Percentiles rank a stretch among this genome's conserved stretches.
These are phyloP conservation scores for Dichetophora obliterata DNA, from an alignment of 2,888 invertebrate species.

Conservation along the genomic window DNA sequence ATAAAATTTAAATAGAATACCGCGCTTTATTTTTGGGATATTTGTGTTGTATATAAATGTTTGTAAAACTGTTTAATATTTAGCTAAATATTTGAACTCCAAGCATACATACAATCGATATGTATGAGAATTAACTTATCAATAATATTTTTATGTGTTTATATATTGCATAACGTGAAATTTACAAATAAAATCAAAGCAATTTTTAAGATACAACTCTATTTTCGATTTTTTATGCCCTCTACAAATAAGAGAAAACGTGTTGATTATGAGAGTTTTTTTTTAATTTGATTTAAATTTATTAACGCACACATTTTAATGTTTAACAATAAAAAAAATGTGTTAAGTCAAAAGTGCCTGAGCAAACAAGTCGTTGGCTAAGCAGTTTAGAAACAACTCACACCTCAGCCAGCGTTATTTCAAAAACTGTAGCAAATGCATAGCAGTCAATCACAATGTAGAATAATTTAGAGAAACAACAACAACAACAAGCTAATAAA, in stretches of 20 bases:
- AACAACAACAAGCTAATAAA: not conserved
- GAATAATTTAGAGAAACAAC: not conserved
- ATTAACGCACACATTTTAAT: not conserved
- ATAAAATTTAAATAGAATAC: not conserved
- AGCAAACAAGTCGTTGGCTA: not conserved
- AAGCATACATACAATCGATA: not conserved
- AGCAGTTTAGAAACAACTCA: no score
- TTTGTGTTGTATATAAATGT: not conserved
- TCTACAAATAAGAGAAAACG: no score
- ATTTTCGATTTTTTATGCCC: no score
- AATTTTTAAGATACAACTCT: no score
- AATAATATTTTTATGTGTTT: no score
- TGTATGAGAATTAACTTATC: not conserved
- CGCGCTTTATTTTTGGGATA: no score
- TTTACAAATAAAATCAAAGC: no score
- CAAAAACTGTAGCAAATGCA: not conserved
- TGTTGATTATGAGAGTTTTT: no score
- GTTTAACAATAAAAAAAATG: not conserved
- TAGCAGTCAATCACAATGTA: not conserved
- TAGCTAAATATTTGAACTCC: not conserved
- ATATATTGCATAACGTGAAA: no score
- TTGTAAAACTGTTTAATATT: not conserved
- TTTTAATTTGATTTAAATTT: not conserved
- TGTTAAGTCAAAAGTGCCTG: conserved; percentile 18
- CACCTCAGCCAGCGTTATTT: no score